Conservation (phyloP, 2,888 invertebrate genomes). For the Caenorhabditis angaria region DNA sequence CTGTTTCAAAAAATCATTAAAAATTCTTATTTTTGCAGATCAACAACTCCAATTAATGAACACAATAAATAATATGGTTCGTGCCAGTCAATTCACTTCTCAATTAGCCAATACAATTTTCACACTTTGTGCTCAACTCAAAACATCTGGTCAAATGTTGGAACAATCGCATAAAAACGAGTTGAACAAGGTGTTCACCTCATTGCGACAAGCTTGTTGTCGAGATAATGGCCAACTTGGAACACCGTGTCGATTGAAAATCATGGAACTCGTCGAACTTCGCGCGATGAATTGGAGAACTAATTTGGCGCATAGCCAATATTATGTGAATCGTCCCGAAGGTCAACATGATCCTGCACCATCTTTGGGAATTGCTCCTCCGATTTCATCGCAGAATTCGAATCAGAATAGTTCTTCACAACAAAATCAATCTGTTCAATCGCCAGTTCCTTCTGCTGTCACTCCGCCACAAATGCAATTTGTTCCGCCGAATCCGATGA, state of each 20-base stretch:
- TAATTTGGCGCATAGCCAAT: conserved; percentile 75
- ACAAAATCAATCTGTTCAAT: conserved; percentile 14
- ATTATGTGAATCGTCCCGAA: conserved; percentile 68
- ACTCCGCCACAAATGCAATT: conserved; percentile 32
- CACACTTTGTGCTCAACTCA: conserved; percentile 66
- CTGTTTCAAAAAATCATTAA: no score
- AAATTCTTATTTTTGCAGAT: conserved; percentile 51
- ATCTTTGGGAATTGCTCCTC: conserved; percentile 24
- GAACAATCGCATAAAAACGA: conserved; percentile 69
- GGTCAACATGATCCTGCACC: conserved; percentile 47
- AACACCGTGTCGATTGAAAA: conserved; percentile 79
- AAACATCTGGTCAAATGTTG: conserved; percentile 61
- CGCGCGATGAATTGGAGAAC: conserved; percentile 90
- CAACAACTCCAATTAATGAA: conserved; percentile 65
- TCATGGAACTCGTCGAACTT: conserved; percentile 90
- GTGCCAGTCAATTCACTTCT: conserved; percentile 61
- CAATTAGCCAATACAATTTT: conserved; percentile 67
- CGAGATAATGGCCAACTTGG: conserved; percentile 80
- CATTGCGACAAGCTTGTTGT: conserved; percentile 70
- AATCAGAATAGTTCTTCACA: conserved; percentile 15
- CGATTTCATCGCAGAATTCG: no score
- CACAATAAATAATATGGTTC: conserved; percentile 62
- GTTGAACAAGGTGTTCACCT: conserved; percentile 69
- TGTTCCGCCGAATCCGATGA: conserved; percentile 38
- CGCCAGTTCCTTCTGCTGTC: conserved; percentile 22